Base-by-base conservation (phyloP, 1,140 invertebrate species). In the Whitmania pigra region DNA sequence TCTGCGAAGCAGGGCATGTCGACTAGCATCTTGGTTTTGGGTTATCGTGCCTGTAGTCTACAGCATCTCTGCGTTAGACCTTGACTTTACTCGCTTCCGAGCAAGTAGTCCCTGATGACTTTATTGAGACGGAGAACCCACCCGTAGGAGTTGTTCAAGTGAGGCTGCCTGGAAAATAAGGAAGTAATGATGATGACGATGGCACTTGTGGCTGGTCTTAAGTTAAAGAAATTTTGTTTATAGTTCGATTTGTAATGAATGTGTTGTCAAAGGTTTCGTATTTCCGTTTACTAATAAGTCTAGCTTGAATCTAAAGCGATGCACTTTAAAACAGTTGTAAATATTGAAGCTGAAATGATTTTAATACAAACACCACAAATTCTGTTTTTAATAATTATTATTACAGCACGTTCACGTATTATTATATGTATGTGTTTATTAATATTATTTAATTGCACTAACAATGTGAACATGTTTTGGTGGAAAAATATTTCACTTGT, bases 1-100 rank as follows among this genome's bases (percentile, higher is more conserved):
- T 99, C 96, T n/a, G 88, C 94, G 5, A 92, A 93, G 79, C 95
- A 98, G 0, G 95, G 95, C 17, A 90, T 95, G 85, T 98, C 94
- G 6, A 96, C 90, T 73, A 97, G 76, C 0, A 88, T 83, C 84
- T 86, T 66, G 49, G 29, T 6, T 63, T n/a, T 11, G 36, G 29
- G n/a, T 36, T 22, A 0, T n/a, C 22, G 49, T 67, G 86, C 7
- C 80, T 78, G 75, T 86, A 87, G 0, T 36, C 11, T 69, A 84
- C 78, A 1, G 86, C 88, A 79, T 88, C 85, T 20, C 73, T 75
- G 54, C 82, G 73, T 0, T 83, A 84, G 25, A 88, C 73, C 4
- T 83, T 75, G 0, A 89, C 78, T 40, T 80, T 84, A 18, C 86
- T 81, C 2, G 82, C 76, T 81, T 77, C 72, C 83, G 67, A 87